Evolutionary conservation across 2,888 invertebrate species (phyloP).

Genomic region (Marronus borbonicus): DNA sequence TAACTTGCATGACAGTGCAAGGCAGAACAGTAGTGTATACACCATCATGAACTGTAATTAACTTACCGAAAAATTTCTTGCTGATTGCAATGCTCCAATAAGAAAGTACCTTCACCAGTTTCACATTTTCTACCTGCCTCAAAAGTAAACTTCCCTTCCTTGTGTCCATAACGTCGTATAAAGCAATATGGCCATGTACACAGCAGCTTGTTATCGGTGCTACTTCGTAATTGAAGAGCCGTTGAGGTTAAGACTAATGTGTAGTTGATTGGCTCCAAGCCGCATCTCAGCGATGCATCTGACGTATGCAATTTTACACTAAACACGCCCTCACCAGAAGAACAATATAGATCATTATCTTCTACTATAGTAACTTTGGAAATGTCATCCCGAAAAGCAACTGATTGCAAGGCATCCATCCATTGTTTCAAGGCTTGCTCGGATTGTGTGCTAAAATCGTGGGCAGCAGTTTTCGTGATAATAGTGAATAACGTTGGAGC

Average conservation of each 20-base stretch:
- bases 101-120: constrained; percentile 88
- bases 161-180: constrained; percentile 88
- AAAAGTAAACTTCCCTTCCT: constrained; percentile 89
- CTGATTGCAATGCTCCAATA: constrained; percentile 85
- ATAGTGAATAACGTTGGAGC: constrained; percentile 77
- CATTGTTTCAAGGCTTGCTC: constrained; percentile 84
- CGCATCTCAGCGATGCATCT: constrained; percentile 84
- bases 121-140: constrained; percentile 91
- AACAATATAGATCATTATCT: constrained; percentile 91
- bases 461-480: constrained; percentile 79
- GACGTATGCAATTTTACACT: constrained; percentile 82
- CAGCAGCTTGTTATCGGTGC: constrained; percentile 76
- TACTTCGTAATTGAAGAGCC: constrained; percentile 82
- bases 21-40: neutral
- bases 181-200: constrained; percentile 90
- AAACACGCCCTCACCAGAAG: constrained; percentile 87
- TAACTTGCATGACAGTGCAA: too few relatives aligned
- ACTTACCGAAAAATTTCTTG: constrained; percentile 79
- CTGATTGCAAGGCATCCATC: constrained; percentile 85
- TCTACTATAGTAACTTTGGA: constrained; percentile 80
- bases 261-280: constrained; percentile 81
- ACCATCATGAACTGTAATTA: neutral
- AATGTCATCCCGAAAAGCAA: constrained; percentile 83
- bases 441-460: constrained; percentile 78
- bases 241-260: constrained; percentile 82